These are phyloP conservation scores for Aspiorhynchus laticeps DNA, from an alignment of 2,113 vertebrate species.

Conservation along the genomic window DNA sequence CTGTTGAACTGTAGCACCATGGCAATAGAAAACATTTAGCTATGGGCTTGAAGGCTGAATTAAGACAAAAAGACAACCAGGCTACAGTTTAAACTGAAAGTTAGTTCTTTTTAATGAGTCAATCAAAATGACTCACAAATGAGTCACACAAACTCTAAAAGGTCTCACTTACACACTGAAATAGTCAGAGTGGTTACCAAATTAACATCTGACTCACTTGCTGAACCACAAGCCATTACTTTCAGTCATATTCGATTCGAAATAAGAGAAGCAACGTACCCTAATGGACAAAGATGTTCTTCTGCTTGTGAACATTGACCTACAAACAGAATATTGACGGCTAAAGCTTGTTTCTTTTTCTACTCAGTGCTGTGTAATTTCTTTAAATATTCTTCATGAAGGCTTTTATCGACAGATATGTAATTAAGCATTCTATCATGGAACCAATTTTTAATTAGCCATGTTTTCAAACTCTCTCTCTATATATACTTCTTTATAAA, in stretches of 20 bases:
- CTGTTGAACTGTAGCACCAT: neutral
- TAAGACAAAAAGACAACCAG: neutral
- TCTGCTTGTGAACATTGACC: neutral
- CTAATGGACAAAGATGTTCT: constrained; percentile 18
- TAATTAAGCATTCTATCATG: neutral
- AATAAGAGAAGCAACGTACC: neutral
- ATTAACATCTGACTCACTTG: constrained; percentile 21
- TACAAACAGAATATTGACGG: neutral
- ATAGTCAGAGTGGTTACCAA: constrained; percentile 22
- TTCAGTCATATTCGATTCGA: constrained; percentile 1
- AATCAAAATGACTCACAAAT: neutral
- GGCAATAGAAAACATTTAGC: neutral
- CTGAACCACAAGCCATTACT: constrained; percentile 14
- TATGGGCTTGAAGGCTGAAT: neutral
- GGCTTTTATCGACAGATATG: neutral
- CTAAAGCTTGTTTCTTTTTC: neutral
- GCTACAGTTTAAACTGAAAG: neutral
- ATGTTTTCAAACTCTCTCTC: neutral
- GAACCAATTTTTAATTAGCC: neutral
- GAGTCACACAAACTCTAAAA: constrained; percentile 15
- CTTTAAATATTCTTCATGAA: neutral
- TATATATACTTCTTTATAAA: neutral
- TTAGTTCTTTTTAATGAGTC: neutral
- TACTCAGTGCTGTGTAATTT: neutral
- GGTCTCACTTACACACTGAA: constrained; percentile 20